A percentile compares a stretch with the other conserved stretches of the same genome.
Conservation (phyloP, 2,113 vertebrate genomes). For the Puntigrus tetrazona region DNA sequence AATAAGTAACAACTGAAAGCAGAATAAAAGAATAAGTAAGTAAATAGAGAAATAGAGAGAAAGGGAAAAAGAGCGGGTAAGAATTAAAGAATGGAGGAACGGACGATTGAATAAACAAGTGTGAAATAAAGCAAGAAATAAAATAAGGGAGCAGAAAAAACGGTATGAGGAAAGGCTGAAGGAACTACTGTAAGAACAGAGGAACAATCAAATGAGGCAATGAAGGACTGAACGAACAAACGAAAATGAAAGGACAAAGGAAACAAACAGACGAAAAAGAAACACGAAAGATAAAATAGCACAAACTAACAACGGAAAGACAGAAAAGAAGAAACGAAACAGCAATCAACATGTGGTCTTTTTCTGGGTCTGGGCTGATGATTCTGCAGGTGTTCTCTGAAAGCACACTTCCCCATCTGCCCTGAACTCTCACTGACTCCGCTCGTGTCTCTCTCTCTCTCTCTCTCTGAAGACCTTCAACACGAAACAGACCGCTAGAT, state of each 20-base stretch:
- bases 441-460: neutral
- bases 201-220: neutral
- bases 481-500: neutral
- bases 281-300: too few relatives aligned
- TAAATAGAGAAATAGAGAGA: neutral
- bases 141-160: neutral
- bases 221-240: neutral
- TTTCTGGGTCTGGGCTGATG: neutral
- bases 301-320: neutral
- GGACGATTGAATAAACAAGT: neutral
- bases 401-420: slow-evolving; percentile 1
- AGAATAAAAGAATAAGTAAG: neutral
- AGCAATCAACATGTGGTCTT: neutral
- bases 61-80: too few relatives aligned
- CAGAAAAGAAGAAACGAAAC: neutral
- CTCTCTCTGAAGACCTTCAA: neutral
- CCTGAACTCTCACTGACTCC: neutral
- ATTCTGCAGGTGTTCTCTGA: slow-evolving; percentile 34
- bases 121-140: neutral
- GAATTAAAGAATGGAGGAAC: too few relatives aligned
- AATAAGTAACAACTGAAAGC: neutral
- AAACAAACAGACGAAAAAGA: neutral
- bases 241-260: neutral
- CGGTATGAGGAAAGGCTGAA: neutral
- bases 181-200: neutral